Conservation (phyloP, 2,113 vertebrate genomes). For the Argyrosomus japonicus region DNA sequence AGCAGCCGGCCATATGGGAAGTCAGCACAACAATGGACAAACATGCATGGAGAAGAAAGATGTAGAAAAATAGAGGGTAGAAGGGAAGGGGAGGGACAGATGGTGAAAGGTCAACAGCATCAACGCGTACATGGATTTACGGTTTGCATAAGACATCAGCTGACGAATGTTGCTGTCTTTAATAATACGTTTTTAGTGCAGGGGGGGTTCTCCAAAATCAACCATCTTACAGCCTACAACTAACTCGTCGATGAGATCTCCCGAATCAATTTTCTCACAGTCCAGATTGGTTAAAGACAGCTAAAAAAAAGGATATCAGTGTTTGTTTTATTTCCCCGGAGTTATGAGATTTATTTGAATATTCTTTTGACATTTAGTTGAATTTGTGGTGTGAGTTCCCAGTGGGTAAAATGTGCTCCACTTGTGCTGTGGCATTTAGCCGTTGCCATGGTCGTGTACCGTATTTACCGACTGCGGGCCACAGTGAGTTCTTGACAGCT, state of each 20-base stretch:
- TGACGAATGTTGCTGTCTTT: not conserved
- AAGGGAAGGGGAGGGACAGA: constrained; percentile 34
- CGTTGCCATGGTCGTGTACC: constrained; percentile 37
- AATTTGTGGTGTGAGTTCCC: constrained; percentile 51
- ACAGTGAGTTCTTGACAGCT: constrained; percentile 57
- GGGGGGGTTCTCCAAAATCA: not conserved
- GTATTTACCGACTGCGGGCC: constrained; percentile 58
- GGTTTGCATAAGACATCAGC: constrained; percentile 30
- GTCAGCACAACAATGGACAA: constrained; percentile 36
- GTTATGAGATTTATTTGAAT: constrained; percentile 50
- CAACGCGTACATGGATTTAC: constrained; percentile 25
- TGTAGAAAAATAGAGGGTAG: not conserved
- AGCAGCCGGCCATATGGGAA: constrained; percentile 1
- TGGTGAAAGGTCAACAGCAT: constrained; percentile 52
- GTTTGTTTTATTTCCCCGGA: constrained; percentile 27
- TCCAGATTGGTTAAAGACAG: constrained; percentile 26
- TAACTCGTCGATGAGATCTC: not conserved
- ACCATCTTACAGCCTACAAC: not conserved
- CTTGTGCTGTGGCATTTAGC: constrained; percentile 72
- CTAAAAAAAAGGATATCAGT: constrained; percentile 11
- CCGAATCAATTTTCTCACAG: not conserved
- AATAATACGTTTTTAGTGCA: constrained; percentile 1
- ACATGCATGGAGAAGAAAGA: constrained; percentile 15
- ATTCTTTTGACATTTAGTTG: constrained; percentile 62
- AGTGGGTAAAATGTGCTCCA: constrained; percentile 58